Conservation (phyloP, 2,113 vertebrate genomes). For the Suricata suricatta region DNA sequence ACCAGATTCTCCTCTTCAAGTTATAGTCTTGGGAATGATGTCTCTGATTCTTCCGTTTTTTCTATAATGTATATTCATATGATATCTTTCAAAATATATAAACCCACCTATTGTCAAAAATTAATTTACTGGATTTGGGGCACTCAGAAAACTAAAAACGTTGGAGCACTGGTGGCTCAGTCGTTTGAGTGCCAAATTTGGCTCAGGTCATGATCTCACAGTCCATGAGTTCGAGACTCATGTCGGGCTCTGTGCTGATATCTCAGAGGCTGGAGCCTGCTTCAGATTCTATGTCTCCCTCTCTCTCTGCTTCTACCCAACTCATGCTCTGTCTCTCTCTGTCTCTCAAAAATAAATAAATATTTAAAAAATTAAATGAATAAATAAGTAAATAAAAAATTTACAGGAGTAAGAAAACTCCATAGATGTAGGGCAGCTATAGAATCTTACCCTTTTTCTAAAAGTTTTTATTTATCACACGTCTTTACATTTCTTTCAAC, state of each 20-base stretch:
- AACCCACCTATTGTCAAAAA: not conserved
- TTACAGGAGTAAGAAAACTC: not conserved
- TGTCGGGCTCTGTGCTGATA: too few species aligned
- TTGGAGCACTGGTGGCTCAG: too few species aligned
- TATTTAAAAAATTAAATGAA: too few species aligned
- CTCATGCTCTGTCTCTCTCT: too few species aligned
- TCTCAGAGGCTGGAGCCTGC: too few species aligned
- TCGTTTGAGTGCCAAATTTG: too few species aligned
- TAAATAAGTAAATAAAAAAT: not conserved
- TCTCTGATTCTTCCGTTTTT: not conserved
- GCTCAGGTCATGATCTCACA: too few species aligned
- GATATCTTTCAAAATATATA: not conserved
- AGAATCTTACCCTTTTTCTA: not conserved
- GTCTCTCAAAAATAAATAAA: too few species aligned
- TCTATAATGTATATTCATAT: not conserved
- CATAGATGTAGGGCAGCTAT: not conserved
- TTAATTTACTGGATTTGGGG: not conserved
- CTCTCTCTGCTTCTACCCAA: too few species aligned
- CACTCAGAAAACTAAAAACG: not conserved
- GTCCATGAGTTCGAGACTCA: too few species aligned
- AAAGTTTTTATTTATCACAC: not conserved
- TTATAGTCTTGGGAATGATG: not conserved
- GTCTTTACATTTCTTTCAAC: not conserved
- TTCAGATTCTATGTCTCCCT: too few species aligned
- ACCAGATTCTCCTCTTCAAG: not conserved